These are phyloP conservation scores for Marronus borbonicus DNA, from an alignment of 2,888 invertebrate species.

Conservation along the genomic window DNA sequence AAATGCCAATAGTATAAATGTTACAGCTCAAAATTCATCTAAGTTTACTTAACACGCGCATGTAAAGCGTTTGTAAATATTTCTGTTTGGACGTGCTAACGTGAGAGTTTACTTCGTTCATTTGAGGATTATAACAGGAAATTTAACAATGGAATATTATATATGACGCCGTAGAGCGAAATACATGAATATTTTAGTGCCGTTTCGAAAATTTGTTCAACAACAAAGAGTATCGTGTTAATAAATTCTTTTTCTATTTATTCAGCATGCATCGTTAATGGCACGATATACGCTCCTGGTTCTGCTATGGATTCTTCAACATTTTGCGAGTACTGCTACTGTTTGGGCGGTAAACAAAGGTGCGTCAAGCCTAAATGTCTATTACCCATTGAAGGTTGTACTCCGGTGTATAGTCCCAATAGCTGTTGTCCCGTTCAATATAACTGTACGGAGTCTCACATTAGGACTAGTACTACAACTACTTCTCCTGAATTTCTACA, in stretches of 20 bases:
- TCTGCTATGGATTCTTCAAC: constrained; percentile 87
- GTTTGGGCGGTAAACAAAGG: constrained; percentile 78
- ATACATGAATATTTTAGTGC: neutral
- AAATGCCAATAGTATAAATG: constrained; percentile 3
- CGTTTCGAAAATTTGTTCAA: neutral
- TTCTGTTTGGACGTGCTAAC: constrained; percentile 16
- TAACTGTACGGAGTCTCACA: constrained; percentile 74
- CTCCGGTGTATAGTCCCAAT: constrained; percentile 74
- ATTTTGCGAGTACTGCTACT: constrained; percentile 91
- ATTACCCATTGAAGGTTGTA: constrained; percentile 81
- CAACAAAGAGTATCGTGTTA: neutral
- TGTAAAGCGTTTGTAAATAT: constrained; percentile 12
- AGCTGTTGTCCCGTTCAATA: constrained; percentile 89
- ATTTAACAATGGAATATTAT: neutral
- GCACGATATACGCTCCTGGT: constrained; percentile 83
- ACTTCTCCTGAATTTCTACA: constrained; percentile 55
- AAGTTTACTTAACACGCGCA: neutral
- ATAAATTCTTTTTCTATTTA: neutral
- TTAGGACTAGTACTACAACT: constrained; percentile 60
- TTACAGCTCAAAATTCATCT: too few species aligned
- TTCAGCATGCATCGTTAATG: constrained; percentile 81
- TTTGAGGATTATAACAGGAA: constrained; percentile 20
- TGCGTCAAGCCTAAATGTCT: constrained; percentile 88
- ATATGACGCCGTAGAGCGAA: neutral
- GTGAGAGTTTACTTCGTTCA: constrained; percentile 12